Base-by-base conservation (phyloP, 2,797 vertebrate genomes). In the Chromobotia macracanthus region DNA sequence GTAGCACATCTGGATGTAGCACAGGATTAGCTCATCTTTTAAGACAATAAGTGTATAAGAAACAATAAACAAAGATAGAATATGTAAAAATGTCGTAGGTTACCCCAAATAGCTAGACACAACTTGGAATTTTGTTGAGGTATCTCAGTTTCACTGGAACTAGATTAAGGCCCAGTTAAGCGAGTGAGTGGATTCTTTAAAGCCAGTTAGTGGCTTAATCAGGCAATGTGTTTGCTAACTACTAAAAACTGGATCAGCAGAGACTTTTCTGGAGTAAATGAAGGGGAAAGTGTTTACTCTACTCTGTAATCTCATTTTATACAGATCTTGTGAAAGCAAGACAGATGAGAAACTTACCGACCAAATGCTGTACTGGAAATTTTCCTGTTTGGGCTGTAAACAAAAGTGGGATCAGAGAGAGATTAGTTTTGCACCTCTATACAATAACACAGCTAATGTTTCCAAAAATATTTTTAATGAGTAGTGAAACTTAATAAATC, bases 341-440 rank as follows among this genome's bases (percentile, higher is more conserved):
- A 51, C 23, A 41, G 23, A 25, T 4, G 28, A 48, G 12, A 2
- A 35, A 71, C 95, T 94, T 91, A 99, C 97, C 96, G 94, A 87
- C 97, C 97, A 84, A 99, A 99, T 1, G 97, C 97, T 0, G 96
- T 97, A 88, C 96, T 98, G 83, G 97, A 94, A 85, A 98, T 98
- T 91, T 98, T 98, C 80, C 95, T 93, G 87, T 97, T 98, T 9
- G 97, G 97, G 88, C 97, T 99, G 87, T 82, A 91, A 86, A 56
- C 25, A 56, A 38, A 48, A 76, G 5, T 1, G 41, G 41, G 41
- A 12, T 44, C 12, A 44, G 41, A 44, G 5, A 31, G 25, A 61
- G 2, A 53, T 53, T 7, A 53, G 50, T 50, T 50, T 50, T 50
- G 48, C 48, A 50, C 48, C 48, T 50, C 21, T 13, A 25, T 23